A percentile compares a stretch with the other conserved stretches of the same genome.
Evolutionary conservation across 2,888 invertebrate genomes (phyloP).

Genomic region (Salticus scenicus): DNA sequence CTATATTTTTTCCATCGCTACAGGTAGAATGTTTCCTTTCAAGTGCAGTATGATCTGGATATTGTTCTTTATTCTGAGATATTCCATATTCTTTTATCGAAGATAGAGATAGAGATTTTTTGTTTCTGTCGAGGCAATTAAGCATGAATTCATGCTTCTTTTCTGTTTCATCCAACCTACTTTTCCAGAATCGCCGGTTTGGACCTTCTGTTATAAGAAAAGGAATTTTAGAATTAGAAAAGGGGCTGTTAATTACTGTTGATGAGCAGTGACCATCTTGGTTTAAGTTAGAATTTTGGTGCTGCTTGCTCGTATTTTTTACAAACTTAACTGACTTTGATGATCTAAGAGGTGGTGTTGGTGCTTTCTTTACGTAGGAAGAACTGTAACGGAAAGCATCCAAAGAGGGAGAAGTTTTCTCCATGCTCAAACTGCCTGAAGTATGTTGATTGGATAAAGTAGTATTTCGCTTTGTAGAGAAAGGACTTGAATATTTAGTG

Average conservation of each 20-base stretch:
- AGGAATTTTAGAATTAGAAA: conserved; percentile 28
- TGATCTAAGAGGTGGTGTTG: conserved; percentile 60
- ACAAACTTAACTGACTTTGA: conserved; percentile 55
- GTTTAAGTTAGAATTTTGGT: conserved; percentile 34
- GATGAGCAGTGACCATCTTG: conserved; percentile 31
- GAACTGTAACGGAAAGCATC: conserved; percentile 20
- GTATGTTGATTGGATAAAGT: not conserved
- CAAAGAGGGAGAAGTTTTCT: not conserved
- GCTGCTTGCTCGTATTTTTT: conserved; percentile 54
- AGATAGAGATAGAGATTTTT: conserved; percentile 20
- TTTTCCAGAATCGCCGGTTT: conserved; percentile 22
- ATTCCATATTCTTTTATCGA: conserved; percentile 7
- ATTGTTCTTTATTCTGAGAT: conserved; percentile 10
- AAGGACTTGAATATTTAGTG: conserved; percentile 8
- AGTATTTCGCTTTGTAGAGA: conserved; percentile 11
- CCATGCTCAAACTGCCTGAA: not conserved
- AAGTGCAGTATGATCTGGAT: conserved; percentile 18
- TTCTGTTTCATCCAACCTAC: conserved; percentile 50
- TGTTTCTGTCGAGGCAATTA: conserved; percentile 58
- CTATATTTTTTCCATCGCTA: not conserved
- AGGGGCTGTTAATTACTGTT: conserved; percentile 28
- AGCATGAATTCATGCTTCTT: conserved; percentile 50
- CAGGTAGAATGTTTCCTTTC: conserved; percentile 30
- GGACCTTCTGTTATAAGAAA: not conserved
- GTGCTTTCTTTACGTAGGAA: conserved; percentile 38